phyloP scores from a whole-genome alignment of 2,113 vertebrate species.

The Sebastes fasciatus region DNA sequence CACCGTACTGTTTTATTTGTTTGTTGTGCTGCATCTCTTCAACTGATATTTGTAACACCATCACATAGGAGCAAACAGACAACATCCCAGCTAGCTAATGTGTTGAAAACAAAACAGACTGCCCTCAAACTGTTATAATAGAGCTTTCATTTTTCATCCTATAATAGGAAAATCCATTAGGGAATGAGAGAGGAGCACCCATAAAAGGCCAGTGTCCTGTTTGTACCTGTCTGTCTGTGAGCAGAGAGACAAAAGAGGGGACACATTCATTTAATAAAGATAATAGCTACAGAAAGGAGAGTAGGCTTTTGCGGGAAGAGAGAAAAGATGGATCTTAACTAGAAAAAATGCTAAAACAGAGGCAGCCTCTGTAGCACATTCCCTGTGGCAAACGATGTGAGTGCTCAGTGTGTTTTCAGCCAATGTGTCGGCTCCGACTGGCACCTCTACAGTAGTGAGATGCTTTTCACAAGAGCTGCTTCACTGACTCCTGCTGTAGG shows the following conservation, averaged over 20 bases:
- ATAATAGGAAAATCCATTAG: slow-evolving; percentile 56
- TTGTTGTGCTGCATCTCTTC: background rate
- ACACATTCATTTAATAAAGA: slow-evolving; percentile 27
- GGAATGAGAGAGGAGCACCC: slow-evolving; percentile 45
- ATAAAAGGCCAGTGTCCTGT: slow-evolving; percentile 51
- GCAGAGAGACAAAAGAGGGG: slow-evolving; percentile 23
- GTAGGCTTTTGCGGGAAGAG: slow-evolving; percentile 8
- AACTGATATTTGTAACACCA: background rate
- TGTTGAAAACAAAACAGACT: slow-evolving; percentile 5
- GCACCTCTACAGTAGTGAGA: slow-evolving; percentile 1
- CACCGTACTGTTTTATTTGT: background rate
- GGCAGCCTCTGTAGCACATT: slow-evolving; percentile 20
- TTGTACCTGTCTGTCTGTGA: slow-evolving; percentile 13
- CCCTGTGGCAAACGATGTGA: slow-evolving; percentile 8
- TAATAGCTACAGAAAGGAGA: slow-evolving; percentile 9
- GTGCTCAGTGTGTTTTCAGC: background rate
- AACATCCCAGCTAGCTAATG: background rate
- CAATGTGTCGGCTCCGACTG: background rate
- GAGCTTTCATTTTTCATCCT: slow-evolving; percentile 50
- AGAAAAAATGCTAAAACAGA: slow-evolving; percentile 23
- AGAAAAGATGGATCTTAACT: slow-evolving; percentile 5
- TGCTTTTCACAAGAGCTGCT: slow-evolving; percentile 6
- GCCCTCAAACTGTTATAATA: slow-evolving; percentile 18
- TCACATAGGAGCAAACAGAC: slow-evolving; percentile 7
- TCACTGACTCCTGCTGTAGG: background rate